Conservation (phyloP, 2,888 invertebrate species). For the Idaea aversata region DNA sequence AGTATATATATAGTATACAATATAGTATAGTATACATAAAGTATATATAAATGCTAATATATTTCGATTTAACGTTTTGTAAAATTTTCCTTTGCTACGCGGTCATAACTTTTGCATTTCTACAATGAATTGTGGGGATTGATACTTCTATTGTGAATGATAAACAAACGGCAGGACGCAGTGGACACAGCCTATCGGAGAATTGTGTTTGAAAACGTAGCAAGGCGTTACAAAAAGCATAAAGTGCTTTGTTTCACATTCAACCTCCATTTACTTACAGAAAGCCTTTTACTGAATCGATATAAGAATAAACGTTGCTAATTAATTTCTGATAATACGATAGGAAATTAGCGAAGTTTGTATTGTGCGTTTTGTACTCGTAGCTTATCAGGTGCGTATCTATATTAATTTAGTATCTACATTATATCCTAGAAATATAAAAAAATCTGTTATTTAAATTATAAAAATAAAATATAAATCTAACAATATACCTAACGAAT, state of each 20-base stretch:
- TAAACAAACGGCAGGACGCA: constrained; percentile 36
- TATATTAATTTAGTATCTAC: constrained; percentile 13
- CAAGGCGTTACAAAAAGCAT: constrained; percentile 64
- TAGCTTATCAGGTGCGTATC: constrained; percentile 5
- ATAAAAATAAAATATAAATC: too few species aligned
- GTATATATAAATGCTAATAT: too few species aligned
- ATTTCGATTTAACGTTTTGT: not conserved
- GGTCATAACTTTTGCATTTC: constrained; percentile 28
- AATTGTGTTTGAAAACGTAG: constrained; percentile 58
- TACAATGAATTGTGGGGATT: constrained; percentile 28
- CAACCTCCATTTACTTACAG: constrained; percentile 59
- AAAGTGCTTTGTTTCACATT: constrained; percentile 66
- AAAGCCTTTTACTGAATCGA: constrained; percentile 52
- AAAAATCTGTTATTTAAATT: too few species aligned
- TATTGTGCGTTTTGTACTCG: constrained; percentile 17
- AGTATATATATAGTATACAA: too few species aligned
- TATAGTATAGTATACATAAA: too few species aligned
- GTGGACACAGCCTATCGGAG: constrained; percentile 51
- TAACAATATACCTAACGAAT: not conserved
- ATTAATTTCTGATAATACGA: constrained; percentile 28
- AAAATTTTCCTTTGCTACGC: not conserved
- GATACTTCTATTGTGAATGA: constrained; percentile 42
- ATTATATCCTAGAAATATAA: too few species aligned
- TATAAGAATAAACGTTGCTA: constrained; percentile 32
- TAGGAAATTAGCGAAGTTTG: constrained; percentile 18